phyloP scores from a whole-genome alignment of 2,888 invertebrate species.

The Flexamia atlantica region DNA sequence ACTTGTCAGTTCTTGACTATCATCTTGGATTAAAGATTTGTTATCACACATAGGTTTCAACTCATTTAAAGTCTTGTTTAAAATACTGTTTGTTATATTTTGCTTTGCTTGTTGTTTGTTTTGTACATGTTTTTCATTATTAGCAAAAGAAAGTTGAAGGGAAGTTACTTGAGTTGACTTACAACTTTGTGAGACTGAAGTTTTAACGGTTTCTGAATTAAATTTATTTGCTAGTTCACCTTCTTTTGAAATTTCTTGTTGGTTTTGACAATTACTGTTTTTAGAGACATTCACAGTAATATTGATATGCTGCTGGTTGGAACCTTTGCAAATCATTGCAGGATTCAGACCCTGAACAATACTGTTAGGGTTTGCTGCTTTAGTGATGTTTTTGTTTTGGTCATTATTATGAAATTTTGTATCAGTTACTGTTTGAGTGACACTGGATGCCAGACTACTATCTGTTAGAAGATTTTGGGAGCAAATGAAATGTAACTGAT shows the following conservation, averaged over 20 bases:
- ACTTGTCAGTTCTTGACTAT: conserved; percentile 45
- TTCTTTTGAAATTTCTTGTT: not conserved
- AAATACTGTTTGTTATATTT: not conserved
- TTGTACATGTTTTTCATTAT: conserved; percentile 22
- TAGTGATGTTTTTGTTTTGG: not conserved
- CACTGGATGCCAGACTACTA: not conserved
- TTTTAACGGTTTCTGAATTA: not conserved
- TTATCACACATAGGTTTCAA: conserved; percentile 5
- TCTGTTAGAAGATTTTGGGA: not conserved
- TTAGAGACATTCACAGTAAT: not conserved
- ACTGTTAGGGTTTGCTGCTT: not conserved
- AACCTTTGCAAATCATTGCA: not conserved
- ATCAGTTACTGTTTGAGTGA: not conserved
- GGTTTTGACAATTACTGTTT: conserved; percentile 10
- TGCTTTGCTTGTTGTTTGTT: not conserved
- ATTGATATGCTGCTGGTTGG: not conserved
- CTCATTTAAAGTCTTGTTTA: not conserved
- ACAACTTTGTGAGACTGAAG: conserved; percentile 52
- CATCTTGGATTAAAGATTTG: conserved; percentile 47
- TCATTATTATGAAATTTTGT: not conserved
- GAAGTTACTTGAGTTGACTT: conserved; percentile 19
- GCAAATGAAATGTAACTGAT: not conserved
- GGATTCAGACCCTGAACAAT: not conserved
- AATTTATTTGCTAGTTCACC: not conserved
- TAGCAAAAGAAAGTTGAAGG: not conserved